phyloP scores from a whole-genome alignment of 1,140 invertebrate genomes.

The Chionoecetes opilio region DNA sequence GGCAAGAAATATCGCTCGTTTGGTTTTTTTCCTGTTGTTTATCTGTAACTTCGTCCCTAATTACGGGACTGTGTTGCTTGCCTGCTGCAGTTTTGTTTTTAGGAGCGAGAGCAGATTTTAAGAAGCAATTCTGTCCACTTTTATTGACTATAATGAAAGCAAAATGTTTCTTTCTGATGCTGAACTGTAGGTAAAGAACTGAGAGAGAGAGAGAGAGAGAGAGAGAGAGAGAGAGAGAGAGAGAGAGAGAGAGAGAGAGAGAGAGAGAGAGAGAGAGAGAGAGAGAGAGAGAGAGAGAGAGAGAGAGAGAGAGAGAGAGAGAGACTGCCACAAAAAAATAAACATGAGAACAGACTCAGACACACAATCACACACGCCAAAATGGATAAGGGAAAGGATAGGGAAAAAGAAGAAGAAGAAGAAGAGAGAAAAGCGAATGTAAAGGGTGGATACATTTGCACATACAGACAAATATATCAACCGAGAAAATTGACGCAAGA shows the following conservation, averaged over 20 bases:
- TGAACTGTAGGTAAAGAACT: not conserved
- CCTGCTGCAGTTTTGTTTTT: not conserved
- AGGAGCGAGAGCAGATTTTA: not conserved
- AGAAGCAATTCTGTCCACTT: not conserved
- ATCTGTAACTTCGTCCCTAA: not conserved
- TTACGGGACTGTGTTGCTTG: conserved; percentile 1
- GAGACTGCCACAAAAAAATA: not conserved
- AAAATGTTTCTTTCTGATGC: not conserved
- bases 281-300: no score
- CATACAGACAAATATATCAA: not conserved
- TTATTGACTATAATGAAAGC: conserved; percentile 22
- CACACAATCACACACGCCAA: not conserved
- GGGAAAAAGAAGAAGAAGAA: not conserved
- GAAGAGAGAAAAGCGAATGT: not conserved
- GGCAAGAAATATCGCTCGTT: not conserved
- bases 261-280: not conserved
- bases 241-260: conserved; percentile 39
- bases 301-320: no score
- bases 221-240: conserved; percentile 56
- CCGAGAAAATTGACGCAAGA: conserved; percentile 1
- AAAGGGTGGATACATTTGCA: not conserved
- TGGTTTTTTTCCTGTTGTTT: not conserved
- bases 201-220: conserved; percentile 34
- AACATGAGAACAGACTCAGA: not conserved
- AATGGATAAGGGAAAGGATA: not conserved